A percentile compares a stretch with the other conserved stretches of the same genome.
Evolutionary conservation across 1,140 invertebrate species (phyloP).

Genomic region (Drosophila yakuba): DNA sequence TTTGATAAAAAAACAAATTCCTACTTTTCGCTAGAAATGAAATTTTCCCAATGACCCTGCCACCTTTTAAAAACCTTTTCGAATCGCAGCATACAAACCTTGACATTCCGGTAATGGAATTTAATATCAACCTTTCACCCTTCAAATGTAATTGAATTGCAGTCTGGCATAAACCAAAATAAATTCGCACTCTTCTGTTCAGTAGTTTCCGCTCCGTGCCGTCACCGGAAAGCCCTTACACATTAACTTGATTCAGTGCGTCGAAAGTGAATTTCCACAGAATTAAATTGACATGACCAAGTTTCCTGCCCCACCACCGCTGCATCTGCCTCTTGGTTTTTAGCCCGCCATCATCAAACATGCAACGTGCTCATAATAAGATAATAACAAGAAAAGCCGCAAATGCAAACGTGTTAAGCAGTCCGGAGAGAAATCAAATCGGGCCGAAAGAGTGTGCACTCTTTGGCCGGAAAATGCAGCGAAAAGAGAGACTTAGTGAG

Average conservation of each 20-base stretch:
- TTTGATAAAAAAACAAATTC: no score
- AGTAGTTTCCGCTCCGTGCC: constrained; percentile 2
- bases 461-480: constrained; percentile 52
- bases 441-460: constrained; percentile 10
- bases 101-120: constrained; percentile 35
- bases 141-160: constrained; percentile 62
- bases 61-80: not conserved
- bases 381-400: constrained; percentile 65
- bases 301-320: constrained; percentile 8
- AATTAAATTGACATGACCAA: constrained; percentile 45
- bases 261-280: constrained; percentile 41
- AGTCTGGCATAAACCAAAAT: constrained; percentile 22
- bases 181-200: constrained; percentile 1
- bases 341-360: constrained; percentile 28
- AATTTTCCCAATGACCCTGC: not conserved
- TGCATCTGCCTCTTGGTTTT: constrained; percentile 7
- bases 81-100: constrained; percentile 1
- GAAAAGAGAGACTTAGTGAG: constrained; percentile 30
- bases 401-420: constrained; percentile 55
- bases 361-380: constrained; percentile 65
- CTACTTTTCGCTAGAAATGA: not conserved
- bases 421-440: not conserved
- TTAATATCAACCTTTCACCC: constrained; percentile 13
- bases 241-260: constrained; percentile 47
- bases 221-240: constrained; percentile 24